Conservation (phyloP, 2,888 invertebrate genomes). For the Dicycla oo region DNA sequence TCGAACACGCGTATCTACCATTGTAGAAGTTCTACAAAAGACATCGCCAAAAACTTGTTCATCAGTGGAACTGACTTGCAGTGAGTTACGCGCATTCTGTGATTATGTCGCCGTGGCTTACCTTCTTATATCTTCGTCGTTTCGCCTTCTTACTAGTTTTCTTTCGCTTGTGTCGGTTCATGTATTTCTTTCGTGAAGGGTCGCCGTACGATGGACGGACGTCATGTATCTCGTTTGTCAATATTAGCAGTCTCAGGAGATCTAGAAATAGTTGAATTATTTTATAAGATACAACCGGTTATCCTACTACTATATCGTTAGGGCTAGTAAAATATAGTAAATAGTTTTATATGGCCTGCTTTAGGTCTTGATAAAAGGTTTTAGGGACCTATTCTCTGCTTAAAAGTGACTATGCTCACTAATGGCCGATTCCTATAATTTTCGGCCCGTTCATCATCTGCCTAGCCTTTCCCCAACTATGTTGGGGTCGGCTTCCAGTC, state of each 20-base stretch:
- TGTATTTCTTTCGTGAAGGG: constrained; percentile 59
- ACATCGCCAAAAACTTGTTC: background rate
- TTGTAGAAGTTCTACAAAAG: background rate
- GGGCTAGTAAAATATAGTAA: background rate
- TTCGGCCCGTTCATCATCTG: no score
- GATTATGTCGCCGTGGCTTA: constrained; percentile 14
- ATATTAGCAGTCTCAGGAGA: constrained; percentile 46
- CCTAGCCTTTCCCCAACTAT: no score
- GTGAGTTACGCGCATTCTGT: background rate
- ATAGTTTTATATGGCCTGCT: background rate
- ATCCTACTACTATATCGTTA: background rate
- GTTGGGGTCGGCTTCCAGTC: no score
- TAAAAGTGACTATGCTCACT: background rate
- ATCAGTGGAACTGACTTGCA: background rate
- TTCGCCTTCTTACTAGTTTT: constrained; percentile 70
- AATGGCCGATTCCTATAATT: no score
- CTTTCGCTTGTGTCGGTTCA: constrained; percentile 64
- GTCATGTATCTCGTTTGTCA: constrained; percentile 49
- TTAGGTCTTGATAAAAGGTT: background rate
- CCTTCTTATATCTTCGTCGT: constrained; percentile 73
- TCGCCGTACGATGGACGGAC: constrained; percentile 38
- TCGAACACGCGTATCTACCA: background rate
- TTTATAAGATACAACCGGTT: background rate
- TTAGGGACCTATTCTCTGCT: background rate
- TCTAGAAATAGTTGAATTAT: constrained; percentile 32